Conservation (phyloP, 2,888 invertebrate genomes). For the Phasia obesa region DNA sequence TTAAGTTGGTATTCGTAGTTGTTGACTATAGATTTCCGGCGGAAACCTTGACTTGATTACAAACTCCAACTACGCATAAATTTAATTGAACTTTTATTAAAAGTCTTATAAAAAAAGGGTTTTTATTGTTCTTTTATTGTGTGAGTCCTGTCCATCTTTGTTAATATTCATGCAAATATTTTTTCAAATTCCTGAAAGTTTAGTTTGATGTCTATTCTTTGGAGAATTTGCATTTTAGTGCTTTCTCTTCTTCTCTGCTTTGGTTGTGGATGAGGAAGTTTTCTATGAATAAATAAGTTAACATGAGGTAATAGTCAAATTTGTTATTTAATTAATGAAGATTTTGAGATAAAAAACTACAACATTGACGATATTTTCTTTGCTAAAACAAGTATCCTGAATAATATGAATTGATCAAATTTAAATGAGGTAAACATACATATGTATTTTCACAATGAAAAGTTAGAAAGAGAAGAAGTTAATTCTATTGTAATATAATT, state of each 20-base stretch:
- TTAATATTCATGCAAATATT: constrained; percentile 62
- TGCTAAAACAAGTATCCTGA: constrained; percentile 23
- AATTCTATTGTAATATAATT: too few relatives aligned
- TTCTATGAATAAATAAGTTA: constrained; percentile 40
- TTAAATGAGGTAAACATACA: constrained; percentile 11
- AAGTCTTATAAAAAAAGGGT: constrained; percentile 43
- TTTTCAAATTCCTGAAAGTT: constrained; percentile 42
- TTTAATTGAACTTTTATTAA: constrained; percentile 58
- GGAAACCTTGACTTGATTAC: constrained; percentile 68
- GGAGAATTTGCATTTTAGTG: constrained; percentile 63
- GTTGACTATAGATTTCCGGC: constrained; percentile 54
- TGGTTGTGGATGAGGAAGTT: constrained; percentile 16
- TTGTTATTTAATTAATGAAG: constrained; percentile 51
- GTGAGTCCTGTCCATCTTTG: constrained; percentile 9
- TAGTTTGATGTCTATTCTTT: constrained; percentile 53
- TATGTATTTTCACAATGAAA: too few relatives aligned
- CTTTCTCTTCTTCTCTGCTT: background rate
- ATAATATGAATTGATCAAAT: constrained; percentile 36
- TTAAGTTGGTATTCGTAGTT: constrained; percentile 46
- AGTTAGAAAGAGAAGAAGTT: too few relatives aligned
- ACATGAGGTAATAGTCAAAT: constrained; percentile 48
- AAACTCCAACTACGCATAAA: constrained; percentile 52
- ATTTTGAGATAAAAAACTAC: constrained; percentile 14
- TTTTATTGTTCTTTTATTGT: constrained; percentile 39
- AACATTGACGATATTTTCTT: constrained; percentile 13